Conservation (phyloP, 2,797 vertebrate species). For the Amniataba percoides region DNA sequence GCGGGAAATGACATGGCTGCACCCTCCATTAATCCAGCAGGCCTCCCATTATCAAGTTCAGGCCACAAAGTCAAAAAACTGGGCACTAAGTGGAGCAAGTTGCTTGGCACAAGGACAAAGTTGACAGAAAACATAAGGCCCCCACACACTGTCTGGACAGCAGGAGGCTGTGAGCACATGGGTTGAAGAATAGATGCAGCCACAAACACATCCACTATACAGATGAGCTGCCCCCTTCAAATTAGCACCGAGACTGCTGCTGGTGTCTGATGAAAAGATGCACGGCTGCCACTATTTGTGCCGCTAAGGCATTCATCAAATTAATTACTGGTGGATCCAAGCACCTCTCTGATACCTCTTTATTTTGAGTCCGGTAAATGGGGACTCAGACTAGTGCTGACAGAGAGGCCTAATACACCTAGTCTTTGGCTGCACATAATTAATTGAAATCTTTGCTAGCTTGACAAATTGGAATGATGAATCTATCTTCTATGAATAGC, state of each 20-base stretch:
- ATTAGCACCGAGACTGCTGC: constrained; percentile 88
- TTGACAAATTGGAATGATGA: constrained; percentile 99
- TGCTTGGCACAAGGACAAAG: constrained; percentile 88
- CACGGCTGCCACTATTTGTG: constrained; percentile 88
- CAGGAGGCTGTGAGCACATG: constrained; percentile 74
- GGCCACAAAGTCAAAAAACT: constrained; percentile 87
- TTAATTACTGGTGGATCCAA: constrained; percentile 94
- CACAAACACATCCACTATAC: constrained; percentile 86
- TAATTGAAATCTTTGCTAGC: constrained; percentile 98
- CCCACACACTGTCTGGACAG: constrained; percentile 76
- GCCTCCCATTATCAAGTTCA: constrained; percentile 82
- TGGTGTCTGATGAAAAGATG: constrained; percentile 90
- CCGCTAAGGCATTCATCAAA: constrained; percentile 96
- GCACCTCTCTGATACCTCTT: constrained; percentile 97
- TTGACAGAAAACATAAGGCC: constrained; percentile 86
- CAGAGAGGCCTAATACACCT: constrained; percentile 91
- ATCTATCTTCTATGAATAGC: constrained; percentile 99
- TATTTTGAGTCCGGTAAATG: constrained; percentile 98
- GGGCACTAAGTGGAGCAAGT: constrained; percentile 84
- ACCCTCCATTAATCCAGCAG: constrained; percentile 77
- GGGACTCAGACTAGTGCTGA: constrained; percentile 95
- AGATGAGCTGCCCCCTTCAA: constrained; percentile 90
- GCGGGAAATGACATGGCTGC: constrained; percentile 46
- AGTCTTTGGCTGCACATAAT: constrained; percentile 93
- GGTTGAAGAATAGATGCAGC: constrained; percentile 88